Conservation (phyloP, 2,797 vertebrate species). For the Trematomus bernacchii region DNA sequence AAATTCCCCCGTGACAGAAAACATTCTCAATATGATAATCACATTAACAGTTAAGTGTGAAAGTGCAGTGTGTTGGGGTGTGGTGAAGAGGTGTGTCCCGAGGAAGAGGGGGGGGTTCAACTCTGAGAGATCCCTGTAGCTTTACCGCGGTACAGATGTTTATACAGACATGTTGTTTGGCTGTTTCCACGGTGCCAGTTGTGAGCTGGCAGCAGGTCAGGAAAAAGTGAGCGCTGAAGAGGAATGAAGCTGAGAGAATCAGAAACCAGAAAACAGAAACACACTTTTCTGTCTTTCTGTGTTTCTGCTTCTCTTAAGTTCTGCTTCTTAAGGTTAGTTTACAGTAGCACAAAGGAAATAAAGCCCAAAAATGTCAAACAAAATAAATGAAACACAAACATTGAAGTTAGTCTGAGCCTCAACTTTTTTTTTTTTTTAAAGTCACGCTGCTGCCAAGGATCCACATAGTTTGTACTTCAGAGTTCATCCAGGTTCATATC, state of each 20-base stretch:
- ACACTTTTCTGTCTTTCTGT: background rate
- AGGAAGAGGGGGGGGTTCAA: background rate
- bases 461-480: conserved; percentile 11
- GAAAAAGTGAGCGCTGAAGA: conserved; percentile 38
- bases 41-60: background rate
- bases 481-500: conserved; percentile 45
- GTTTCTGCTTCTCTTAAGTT: conserved; percentile 4
- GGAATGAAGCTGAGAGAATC: background rate
- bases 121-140: background rate
- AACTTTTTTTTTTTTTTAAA: no score
- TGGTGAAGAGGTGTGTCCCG: no score
- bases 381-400: no score
- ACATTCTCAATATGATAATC: no score
- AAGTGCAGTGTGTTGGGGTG: background rate
- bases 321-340: conserved; percentile 22
- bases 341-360: no score
- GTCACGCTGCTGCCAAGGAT: background rate
- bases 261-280: no score
- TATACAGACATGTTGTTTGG: conserved; percentile 31
- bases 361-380: no score
- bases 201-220: conserved; percentile 44
- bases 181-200: conserved; percentile 33
- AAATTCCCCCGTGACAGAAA: no score
- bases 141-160: conserved; percentile 17
- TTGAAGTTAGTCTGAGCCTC: no score